These are phyloP conservation scores for Hyperopisus bebe DNA, from an alignment of 2,113 vertebrate species.

Conservation along the genomic window DNA sequence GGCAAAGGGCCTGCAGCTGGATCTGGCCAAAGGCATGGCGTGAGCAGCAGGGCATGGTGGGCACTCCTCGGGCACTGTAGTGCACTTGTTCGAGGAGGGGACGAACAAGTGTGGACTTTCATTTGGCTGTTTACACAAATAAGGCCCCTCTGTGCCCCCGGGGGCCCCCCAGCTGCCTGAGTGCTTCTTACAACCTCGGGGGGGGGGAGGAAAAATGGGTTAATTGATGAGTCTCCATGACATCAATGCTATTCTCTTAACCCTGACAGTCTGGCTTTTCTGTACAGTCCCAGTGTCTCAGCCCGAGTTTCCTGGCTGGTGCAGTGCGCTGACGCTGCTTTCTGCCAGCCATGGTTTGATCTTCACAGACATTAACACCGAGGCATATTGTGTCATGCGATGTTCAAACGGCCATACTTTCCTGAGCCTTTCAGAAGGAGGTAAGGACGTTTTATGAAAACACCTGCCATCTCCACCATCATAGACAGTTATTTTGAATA, in stretches of 20 bases:
- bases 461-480: background rate
- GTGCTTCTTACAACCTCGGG: slow-evolving; percentile 15
- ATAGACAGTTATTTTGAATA: background rate
- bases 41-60: slow-evolving; percentile 29
- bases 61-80: slow-evolving; percentile 51
- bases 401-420: background rate
- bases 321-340: slow-evolving; percentile 50
- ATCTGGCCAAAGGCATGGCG: slow-evolving; percentile 35
- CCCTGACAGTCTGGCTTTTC: slow-evolving; percentile 17
- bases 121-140: slow-evolving; percentile 59
- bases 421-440: background rate
- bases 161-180: slow-evolving; percentile 31
- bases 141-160: slow-evolving; percentile 45
- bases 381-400: background rate
- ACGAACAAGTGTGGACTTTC: slow-evolving; percentile 52
- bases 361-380: slow-evolving; percentile 41
- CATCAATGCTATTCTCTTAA: slow-evolving; percentile 41
- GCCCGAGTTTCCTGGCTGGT: slow-evolving; percentile 44
- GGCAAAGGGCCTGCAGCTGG: slow-evolving; percentile 50
- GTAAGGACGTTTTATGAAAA: background rate
- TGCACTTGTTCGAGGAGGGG: slow-evolving; percentile 56
- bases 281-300: slow-evolving; percentile 45
- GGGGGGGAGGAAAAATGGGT: slow-evolving; percentile 40
- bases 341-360: slow-evolving; percentile 48
- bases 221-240: slow-evolving; percentile 45